Percentiles rank a stretch among this genome's conserved stretches.
Evolutionary conservation across 2,888 invertebrate genomes (phyloP).

Genomic region (Ctenicera cuprea): DNA sequence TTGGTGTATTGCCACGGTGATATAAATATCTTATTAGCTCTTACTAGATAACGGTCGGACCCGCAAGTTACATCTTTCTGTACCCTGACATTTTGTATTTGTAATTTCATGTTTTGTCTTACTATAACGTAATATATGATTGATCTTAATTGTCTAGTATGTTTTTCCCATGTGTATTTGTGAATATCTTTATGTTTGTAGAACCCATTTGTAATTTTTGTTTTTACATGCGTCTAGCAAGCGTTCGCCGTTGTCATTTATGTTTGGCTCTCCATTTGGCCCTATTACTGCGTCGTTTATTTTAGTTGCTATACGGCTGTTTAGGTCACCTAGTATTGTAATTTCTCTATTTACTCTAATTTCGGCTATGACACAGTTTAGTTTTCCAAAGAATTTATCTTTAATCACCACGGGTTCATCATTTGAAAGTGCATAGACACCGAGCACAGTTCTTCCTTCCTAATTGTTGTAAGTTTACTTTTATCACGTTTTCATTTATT

Average conservation of each 20-base stretch:
- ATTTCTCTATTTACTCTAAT: neutral
- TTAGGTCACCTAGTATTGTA: neutral
- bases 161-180: neutral
- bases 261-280: neutral
- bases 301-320: neutral
- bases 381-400: neutral
- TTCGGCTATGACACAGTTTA: neutral
- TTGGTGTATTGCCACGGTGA: neutral
- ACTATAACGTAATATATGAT: neutral
- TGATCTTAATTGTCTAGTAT: slow-evolving; percentile 2
- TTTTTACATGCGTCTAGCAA: neutral
- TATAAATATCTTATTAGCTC: slow-evolving; percentile 1
- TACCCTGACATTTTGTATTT: no score
- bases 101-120: no score
- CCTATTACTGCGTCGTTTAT: neutral
- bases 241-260: slow-evolving; percentile 4
- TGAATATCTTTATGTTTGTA: no score
- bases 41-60: neutral
- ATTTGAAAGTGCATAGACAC: neutral
- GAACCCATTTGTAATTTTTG: no score
- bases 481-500: no score
- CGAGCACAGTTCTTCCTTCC: neutral
- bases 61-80: neutral
- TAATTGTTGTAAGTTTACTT: no score
- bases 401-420: neutral